Base-by-base conservation (phyloP, 92 coral and sea anemone species). In the Palythoa grandis region DNA sequence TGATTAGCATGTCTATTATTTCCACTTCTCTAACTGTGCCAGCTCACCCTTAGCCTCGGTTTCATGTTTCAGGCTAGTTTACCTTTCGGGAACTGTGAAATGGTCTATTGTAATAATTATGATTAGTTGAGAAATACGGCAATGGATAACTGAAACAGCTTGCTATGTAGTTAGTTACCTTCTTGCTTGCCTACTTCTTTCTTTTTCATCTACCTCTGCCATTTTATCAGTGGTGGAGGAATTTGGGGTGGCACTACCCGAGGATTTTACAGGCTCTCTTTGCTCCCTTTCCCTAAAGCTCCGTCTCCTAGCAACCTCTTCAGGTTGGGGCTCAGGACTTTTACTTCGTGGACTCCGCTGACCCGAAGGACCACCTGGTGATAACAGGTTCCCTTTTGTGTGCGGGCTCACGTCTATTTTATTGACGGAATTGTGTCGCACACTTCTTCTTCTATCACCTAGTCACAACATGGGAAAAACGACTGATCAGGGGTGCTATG, bases 361-460 rank as follows among this genome's bases (percentile, higher is more conserved):
- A 85, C 77, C 88, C 72, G 92, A 68, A 13, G 92, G 65, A 11
- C 84, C 58, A 14, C 87, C 88, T 69, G 88, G 89, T 19, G 78
- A 82, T n/a, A 91, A 58, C 17, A 29, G 71, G 83, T 56, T 83
- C 3, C 66, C 91, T 56, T 72, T 91, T 20, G 60, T 86, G 78
- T 78, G 12, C 56, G 85, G 78, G 25, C 85, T 52, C 2, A 89
- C 80, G 83, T 94, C 98, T 17, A 94, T 83, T 67, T 92, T 91
- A 82, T 93, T 94, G 74, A 97, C 86, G 17, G 98, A 97, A 79
- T 97, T 95, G 85, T 97, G 99, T 52, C 99, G 89, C 52, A 95
- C 92, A 78, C 99, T 97, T 71, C 96, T 91, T 57, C 99, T 88
- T 82, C 99, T 88, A 47, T 94, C 99, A 71, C 98, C 99, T 97